phyloP scores from a whole-genome alignment of 2,888 invertebrate genomes.

The Bembecia ichneumoniformis region DNA sequence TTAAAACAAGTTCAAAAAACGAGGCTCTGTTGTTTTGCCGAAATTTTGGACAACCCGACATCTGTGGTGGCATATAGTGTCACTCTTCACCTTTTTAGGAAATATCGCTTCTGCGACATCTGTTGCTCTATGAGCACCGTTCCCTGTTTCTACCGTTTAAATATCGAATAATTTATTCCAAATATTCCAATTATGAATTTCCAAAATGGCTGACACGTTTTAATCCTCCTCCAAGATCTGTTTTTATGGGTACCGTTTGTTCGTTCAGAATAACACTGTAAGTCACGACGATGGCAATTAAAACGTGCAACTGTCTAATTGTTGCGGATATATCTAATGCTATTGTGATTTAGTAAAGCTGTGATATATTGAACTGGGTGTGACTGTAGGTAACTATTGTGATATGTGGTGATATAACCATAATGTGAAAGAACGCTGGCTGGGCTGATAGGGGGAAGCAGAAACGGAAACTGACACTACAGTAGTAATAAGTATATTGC shows the following conservation, averaged over 20 bases:
- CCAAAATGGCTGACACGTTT: too few species aligned
- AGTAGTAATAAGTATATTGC: neutral
- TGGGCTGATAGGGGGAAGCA: slow-evolving; percentile 16
- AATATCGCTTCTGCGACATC: neutral
- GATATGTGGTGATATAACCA: slow-evolving; percentile 57
- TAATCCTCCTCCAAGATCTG: too few species aligned
- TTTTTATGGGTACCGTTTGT: too few species aligned
- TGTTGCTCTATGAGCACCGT: neutral
- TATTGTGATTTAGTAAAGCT: slow-evolving; percentile 66
- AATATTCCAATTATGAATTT: too few species aligned
- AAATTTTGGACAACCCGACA: slow-evolving; percentile 54
- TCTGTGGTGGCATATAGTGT: slow-evolving; percentile 19
- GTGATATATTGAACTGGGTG: slow-evolving; percentile 66
- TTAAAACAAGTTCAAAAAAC: slow-evolving; percentile 58
- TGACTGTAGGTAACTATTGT: slow-evolving; percentile 70
- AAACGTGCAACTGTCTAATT: slow-evolving; percentile 12
- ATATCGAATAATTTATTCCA: too few species aligned
- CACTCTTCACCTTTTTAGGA: slow-evolving; percentile 1
- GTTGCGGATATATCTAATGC: slow-evolving; percentile 14
- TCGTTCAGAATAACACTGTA: slow-evolving; percentile 15
- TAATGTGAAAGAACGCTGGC: slow-evolving; percentile 21
- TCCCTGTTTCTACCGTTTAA: too few species aligned
- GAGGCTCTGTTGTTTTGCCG: slow-evolving; percentile 53
- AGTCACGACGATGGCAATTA: slow-evolving; percentile 22
- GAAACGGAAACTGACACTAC: slow-evolving; percentile 9